phyloP scores from a whole-genome alignment of 2,797 vertebrate species.

The Streptopelia turtur region DNA sequence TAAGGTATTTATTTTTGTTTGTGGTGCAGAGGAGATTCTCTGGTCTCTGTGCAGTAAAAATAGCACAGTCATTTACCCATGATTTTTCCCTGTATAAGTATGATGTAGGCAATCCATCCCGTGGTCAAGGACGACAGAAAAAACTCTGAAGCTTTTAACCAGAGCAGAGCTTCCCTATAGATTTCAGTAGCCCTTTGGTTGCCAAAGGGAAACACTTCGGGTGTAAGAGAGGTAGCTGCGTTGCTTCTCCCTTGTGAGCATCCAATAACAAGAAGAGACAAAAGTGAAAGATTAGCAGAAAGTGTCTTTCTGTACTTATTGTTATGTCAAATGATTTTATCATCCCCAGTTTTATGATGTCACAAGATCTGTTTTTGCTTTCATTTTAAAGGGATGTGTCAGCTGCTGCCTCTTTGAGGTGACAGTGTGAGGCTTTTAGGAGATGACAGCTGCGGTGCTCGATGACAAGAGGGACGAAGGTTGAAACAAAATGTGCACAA shows the following conservation, averaged over 20 bases:
- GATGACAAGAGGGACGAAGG: background rate
- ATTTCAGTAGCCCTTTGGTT: background rate
- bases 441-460: background rate
- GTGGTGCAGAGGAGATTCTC: background rate
- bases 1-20: background rate
- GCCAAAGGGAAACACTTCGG: background rate
- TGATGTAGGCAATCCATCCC: background rate
- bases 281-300: background rate
- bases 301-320: background rate
- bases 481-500: background rate
- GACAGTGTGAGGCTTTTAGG: constrained; percentile 1
- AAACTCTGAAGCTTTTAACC: background rate
- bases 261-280: background rate
- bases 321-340: constrained; percentile 2
- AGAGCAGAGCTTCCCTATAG: background rate
- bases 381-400: background rate
- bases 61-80: background rate
- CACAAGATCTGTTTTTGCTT: constrained; percentile 11
- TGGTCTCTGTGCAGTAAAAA: background rate
- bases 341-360: background rate
- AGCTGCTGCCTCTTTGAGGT: background rate
- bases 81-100: background rate
- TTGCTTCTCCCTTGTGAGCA: background rate
- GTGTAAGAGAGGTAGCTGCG: background rate
- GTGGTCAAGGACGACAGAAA: background rate